These are phyloP conservation scores for Daktulosphaira vitifoliae DNA, from an alignment of 1,140 invertebrate species.

Conservation along the genomic window DNA sequence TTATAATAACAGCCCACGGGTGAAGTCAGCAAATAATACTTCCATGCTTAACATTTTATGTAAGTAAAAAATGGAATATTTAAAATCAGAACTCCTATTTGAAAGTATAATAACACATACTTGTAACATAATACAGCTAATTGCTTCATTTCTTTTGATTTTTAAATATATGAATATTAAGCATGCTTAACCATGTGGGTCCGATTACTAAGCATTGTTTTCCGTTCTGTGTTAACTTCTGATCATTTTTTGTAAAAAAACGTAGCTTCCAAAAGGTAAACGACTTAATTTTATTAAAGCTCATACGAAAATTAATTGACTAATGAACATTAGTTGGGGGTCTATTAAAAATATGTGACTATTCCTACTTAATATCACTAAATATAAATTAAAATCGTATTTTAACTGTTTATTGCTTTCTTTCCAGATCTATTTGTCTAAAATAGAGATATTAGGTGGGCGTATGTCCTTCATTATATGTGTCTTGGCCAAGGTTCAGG, in stretches of 20 bases:
- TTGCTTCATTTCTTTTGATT: constrained; percentile 20
- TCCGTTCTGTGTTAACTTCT: neutral
- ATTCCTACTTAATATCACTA: neutral
- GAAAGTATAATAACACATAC: too few species aligned
- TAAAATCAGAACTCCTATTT: too few species aligned
- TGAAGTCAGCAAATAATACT: too few species aligned
- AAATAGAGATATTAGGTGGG: too few species aligned
- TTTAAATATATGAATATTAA: constrained; percentile 16
- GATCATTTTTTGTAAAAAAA: constrained; percentile 1
- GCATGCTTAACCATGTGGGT: constrained; percentile 1
- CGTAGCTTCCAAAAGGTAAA: neutral
- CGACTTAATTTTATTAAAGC: neutral
- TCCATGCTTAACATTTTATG: too few species aligned
- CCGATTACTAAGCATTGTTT: constrained; percentile 30
- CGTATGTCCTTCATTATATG: neutral
- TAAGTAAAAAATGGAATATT: too few species aligned
- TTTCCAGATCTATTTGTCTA: neutral
- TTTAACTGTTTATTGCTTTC: neutral
- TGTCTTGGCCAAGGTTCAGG: neutral
- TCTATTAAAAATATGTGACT: neutral
- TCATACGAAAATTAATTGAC: neutral
- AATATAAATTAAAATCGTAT: neutral
- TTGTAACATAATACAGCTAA: too few species aligned
- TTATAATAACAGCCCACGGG: too few species aligned
- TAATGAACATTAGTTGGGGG: constrained; percentile 12